These are phyloP conservation scores for Caenorhabditis macrosperma DNA, from an alignment of 2,888 invertebrate species.

Conservation along the genomic window DNA sequence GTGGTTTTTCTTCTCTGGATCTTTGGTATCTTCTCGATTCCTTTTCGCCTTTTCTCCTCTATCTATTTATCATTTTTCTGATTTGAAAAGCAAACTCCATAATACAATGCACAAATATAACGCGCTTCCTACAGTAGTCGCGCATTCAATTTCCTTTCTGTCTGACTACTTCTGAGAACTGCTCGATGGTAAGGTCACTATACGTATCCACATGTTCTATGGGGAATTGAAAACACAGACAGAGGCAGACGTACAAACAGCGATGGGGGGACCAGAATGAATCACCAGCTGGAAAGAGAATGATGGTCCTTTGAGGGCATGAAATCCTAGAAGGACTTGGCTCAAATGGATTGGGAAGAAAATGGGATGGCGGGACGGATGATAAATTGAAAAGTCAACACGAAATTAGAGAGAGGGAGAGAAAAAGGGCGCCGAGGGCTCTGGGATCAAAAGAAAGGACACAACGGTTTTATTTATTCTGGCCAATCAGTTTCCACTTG, in stretches of 20 bases:
- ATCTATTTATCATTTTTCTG: not conserved
- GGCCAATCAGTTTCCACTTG: conserved; percentile 33
- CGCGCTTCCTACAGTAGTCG: not conserved
- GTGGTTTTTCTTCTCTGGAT: not conserved
- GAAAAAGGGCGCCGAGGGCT: conserved; percentile 8
- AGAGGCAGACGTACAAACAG: too few species aligned
- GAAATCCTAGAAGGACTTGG: not conserved
- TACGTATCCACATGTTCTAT: not conserved
- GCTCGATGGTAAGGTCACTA: not conserved
- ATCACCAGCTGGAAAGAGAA: not conserved
- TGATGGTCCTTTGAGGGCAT: not conserved
- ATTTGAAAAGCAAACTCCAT: conserved; percentile 47
- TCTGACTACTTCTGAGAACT: not conserved
- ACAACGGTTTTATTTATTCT: conserved; percentile 37
- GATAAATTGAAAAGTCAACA: conserved; percentile 48
- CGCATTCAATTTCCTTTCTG: not conserved
- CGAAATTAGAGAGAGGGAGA: not conserved
- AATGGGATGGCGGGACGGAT: conserved; percentile 24
- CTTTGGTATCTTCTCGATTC: conserved; percentile 32
- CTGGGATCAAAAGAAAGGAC: not conserved
- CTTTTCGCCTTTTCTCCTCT: not conserved
- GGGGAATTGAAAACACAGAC: not conserved
- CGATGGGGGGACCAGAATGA: not conserved
- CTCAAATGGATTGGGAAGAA: not conserved
- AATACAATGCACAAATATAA: conserved; percentile 43